Percentiles rank a stretch among this genome's conserved stretches.
Evolutionary conservation across 2,797 vertebrate genomes (phyloP).

Genomic region (Ctenopoma multispine): DNA sequence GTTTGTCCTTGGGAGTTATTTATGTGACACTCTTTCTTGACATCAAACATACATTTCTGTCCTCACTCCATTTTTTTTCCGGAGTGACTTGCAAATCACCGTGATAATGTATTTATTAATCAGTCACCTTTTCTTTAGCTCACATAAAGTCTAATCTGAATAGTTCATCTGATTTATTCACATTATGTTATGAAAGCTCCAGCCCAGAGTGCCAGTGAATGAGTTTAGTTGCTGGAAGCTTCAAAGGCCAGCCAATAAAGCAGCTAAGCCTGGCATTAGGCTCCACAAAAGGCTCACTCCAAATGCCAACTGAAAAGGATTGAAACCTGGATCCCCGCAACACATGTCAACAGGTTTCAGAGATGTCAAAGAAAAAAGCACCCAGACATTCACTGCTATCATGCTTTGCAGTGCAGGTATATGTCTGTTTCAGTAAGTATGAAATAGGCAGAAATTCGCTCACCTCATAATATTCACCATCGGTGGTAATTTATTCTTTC

Average conservation of each 20-base stretch:
- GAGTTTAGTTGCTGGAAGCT: slow-evolving; percentile 35
- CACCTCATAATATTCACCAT: slow-evolving; percentile 26
- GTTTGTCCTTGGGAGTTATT: slow-evolving; percentile 6
- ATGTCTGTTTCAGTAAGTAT: neutral
- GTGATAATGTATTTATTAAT: slow-evolving; percentile 15
- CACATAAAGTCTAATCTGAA: slow-evolving; percentile 9
- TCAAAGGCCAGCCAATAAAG: slow-evolving; percentile 56
- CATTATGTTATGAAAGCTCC: slow-evolving; percentile 12
- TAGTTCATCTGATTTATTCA: slow-evolving; percentile 41
- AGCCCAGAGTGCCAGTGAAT: slow-evolving; percentile 35
- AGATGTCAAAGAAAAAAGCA: slow-evolving; percentile 18
- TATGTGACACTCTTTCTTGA: slow-evolving; percentile 1
- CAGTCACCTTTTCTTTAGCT: slow-evolving; percentile 11
- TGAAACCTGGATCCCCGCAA: slow-evolving; percentile 5
- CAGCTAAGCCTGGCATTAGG: slow-evolving; percentile 27
- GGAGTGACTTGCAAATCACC: slow-evolving; percentile 14
- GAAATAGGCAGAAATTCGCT: neutral
- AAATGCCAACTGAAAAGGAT: slow-evolving; percentile 42
- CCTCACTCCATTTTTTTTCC: neutral
- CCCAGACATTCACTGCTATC: neutral
- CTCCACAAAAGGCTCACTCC: slow-evolving; percentile 13
- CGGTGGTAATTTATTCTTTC: slow-evolving; percentile 29
- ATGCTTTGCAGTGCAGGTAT: neutral
- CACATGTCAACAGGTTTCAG: slow-evolving; percentile 25
- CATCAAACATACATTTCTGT: neutral